A percentile compares a stretch with the other conserved stretches of the same genome.
Evolutionary conservation across 2,113 vertebrate species (phyloP).

Genomic region (Sinocyclocheilus maitianheensis): DNA sequence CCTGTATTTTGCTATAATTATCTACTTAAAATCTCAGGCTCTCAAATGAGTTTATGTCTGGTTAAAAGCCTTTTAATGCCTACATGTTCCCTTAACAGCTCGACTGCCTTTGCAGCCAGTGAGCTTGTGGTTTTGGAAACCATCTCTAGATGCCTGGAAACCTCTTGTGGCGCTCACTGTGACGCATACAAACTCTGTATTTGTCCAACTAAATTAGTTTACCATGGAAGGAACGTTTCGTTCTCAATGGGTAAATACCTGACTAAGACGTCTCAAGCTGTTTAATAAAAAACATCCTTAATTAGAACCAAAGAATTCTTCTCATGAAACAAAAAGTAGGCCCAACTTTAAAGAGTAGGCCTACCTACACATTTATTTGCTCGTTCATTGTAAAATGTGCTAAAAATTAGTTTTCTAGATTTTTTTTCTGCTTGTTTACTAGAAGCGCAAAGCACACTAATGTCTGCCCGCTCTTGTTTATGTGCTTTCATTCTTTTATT

Average conservation of each 20-base stretch:
- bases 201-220: constrained; percentile 45
- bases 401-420: not conserved
- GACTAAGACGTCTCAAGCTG: not conserved
- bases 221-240: constrained; percentile 22
- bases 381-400: not conserved
- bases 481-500: not conserved
- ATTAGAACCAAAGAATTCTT: not conserved
- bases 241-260: constrained; percentile 15
- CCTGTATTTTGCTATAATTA: constrained; percentile 1
- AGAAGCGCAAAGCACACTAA: not conserved
- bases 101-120: constrained; percentile 36
- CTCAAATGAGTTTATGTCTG: constrained; percentile 7
- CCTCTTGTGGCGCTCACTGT: constrained; percentile 44
- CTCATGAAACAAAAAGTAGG: not conserved
- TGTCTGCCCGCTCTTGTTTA: not conserved
- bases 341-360: not conserved
- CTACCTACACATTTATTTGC: not conserved
- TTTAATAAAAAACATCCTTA: not conserved
- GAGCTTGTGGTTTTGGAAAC: constrained; percentile 45
- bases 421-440: not conserved
- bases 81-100: constrained; percentile 14
- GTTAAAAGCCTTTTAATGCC: constrained; percentile 28
- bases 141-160: constrained; percentile 41
- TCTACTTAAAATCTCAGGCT: not conserved
- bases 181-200: constrained; percentile 39